Conservation (phyloP, 2,113 vertebrate genomes). For the Paramormyrops kingsleyae region DNA sequence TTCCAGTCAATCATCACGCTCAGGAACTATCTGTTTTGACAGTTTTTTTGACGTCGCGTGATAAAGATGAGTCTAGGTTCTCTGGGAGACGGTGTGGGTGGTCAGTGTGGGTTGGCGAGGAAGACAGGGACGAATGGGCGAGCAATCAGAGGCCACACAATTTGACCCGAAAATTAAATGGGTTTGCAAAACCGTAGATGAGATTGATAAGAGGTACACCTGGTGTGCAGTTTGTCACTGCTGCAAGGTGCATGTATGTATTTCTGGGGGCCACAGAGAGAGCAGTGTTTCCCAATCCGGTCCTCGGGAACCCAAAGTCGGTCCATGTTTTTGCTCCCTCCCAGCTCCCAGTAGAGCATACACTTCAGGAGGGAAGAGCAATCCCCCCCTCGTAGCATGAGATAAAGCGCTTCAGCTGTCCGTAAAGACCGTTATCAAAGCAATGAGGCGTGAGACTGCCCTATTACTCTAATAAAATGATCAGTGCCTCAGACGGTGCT, state of each 20-base stretch:
- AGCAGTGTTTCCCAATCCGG: neutral
- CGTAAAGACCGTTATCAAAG: neutral
- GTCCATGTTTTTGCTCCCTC: neutral
- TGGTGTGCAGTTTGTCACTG: neutral
- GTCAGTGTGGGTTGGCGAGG: neutral
- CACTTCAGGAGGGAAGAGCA: neutral
- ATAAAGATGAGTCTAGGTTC: slow-evolving; percentile 48
- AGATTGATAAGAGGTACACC: neutral
- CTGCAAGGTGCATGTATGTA: neutral
- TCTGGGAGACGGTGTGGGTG: neutral
- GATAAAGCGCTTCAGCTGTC: neutral
- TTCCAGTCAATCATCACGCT: slow-evolving; percentile 52
- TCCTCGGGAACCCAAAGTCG: neutral
- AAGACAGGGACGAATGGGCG: neutral
- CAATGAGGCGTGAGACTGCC: neutral
- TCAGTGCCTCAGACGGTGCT: neutral
- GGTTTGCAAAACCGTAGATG: neutral
- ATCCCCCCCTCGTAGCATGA: neutral
- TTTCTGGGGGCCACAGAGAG: neutral
- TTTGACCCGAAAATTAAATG: neutral
- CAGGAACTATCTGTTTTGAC: slow-evolving; percentile 57
- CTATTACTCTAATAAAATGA: neutral
- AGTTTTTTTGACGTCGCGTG: slow-evolving; percentile 27
- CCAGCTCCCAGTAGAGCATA: neutral
- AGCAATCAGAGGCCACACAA: neutral